phyloP scores from a whole-genome alignment of 2,797 vertebrate genomes.

The Falco columbarius region DNA sequence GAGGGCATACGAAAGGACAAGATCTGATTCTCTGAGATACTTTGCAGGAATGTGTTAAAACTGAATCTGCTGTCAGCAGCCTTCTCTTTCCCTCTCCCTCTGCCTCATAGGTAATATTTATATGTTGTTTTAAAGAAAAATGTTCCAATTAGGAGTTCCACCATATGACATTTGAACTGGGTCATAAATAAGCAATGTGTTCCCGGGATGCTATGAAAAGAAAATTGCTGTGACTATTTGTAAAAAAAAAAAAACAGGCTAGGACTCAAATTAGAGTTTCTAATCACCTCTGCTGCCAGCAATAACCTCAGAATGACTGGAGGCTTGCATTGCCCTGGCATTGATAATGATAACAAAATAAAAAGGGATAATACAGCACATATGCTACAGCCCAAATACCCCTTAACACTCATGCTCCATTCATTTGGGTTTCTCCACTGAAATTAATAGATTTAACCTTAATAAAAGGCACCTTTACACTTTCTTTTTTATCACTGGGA shows the following conservation, averaged over 20 bases:
- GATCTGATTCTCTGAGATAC: neutral
- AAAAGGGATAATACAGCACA: neutral
- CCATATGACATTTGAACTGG: conserved; percentile 40
- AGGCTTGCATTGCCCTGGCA: neutral
- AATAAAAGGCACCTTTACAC: neutral
- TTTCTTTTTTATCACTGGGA: neutral
- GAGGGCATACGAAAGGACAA: neutral
- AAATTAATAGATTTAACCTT: conserved; percentile 2
- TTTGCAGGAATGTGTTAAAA: conserved; percentile 11
- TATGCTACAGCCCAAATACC: neutral
- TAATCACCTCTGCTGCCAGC: neutral
- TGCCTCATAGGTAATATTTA: conserved; percentile 37
- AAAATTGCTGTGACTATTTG: conserved; percentile 8
- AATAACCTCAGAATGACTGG: conserved; percentile 18
- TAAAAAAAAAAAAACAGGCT: neutral
- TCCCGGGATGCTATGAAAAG: conserved; percentile 25
- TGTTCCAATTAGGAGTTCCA: conserved; percentile 47
- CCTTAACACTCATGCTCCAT: neutral
- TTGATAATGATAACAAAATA: conserved; percentile 14
- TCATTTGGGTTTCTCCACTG: neutral
- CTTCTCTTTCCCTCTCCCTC: neutral
- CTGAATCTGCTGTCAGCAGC: neutral
- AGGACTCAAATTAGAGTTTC: conserved; percentile 24
- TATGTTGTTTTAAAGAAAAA: conserved; percentile 53
- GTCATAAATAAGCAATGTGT: conserved; percentile 49